Percentiles rank a stretch among this genome's conserved stretches.
phyloP scores from a whole-genome alignment of 2,113 vertebrate genomes.

The Plotosus lineatus region DNA sequence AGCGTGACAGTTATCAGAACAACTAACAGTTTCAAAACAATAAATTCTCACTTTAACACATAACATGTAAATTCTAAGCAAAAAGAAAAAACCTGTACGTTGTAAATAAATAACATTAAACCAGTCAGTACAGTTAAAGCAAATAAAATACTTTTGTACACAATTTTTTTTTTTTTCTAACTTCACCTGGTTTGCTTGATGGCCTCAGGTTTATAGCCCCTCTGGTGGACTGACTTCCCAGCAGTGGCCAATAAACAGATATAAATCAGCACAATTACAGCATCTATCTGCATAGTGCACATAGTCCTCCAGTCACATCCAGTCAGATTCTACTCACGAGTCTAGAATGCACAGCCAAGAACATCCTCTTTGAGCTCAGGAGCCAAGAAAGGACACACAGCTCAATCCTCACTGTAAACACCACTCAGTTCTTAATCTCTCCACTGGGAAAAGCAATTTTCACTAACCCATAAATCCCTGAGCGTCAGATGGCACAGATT shows the following conservation, averaged over 20 bases:
- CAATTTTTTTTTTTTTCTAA: too few relatives aligned
- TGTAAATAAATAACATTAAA: not conserved
- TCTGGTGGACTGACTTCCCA: conserved; percentile 61
- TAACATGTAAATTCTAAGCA: not conserved
- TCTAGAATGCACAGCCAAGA: conserved; percentile 55
- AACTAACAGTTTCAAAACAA: not conserved
- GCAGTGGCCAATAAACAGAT: conserved; percentile 62
- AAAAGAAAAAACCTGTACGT: not conserved
- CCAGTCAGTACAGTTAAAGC: not conserved
- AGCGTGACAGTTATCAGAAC: not conserved
- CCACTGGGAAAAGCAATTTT: conserved; percentile 80
- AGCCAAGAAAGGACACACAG: conserved; percentile 37
- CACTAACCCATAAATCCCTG: conserved; percentile 80
- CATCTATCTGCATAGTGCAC: conserved; percentile 75
- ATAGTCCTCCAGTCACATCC: conserved; percentile 62
- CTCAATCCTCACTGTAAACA: conserved; percentile 58
- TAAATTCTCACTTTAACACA: not conserved
- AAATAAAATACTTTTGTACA: not conserved
- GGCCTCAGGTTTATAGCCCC: conserved; percentile 68
- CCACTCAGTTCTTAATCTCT: conserved; percentile 77
- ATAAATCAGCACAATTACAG: conserved; percentile 68
- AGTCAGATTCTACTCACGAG: conserved; percentile 64
- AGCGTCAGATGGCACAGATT: conserved; percentile 81
- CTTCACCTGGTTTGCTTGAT: conserved; percentile 74
- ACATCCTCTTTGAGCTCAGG: conserved; percentile 64